Evolutionary conservation across 2,797 vertebrate genomes (phyloP), one percentile per base, ranked within the genome.

Genomic region (Notoglanidium macrostoma): DNA sequence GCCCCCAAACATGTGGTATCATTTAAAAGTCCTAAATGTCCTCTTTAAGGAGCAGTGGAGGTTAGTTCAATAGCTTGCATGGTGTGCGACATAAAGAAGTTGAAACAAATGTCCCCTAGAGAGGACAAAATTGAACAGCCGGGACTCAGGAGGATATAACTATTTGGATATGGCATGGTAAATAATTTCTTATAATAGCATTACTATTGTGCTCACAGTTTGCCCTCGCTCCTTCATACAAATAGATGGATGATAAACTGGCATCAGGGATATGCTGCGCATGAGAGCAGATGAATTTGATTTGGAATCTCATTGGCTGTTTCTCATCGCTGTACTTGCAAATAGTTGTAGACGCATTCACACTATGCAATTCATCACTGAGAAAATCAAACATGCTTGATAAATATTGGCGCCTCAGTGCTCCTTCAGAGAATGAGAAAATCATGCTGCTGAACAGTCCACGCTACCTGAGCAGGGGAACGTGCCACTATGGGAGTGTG

Each of bases 331-430:
- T 32, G 51, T 32, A 55, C 29, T 55, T 78, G 17, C n/a, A 32
- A 55, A 19, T 19, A 78, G 76, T 21, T 21, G n/a, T 29, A 55
- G 73, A 57, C 51, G 9, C 76, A 55, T 78, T 55, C 76, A 21
- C 74, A 19, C 74, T 77, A 44, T 32, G 15, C 26, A 19, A 55
- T 55, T 54, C 76, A 78, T 78, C 15, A 73, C 21, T 46, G 11
- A 26, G 70, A 26, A 73, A 73, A 73, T 73, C 72, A 73, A 46
- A 73, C 70, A 46, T 46, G 68, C 32, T 70, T 14, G 35, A 72
- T 72, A 72, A 72, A 72, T 44, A 72, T 44, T 23, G 68, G 35
- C 19, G 68, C 35, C 35, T 4, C 35, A 17, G 68, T 44, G 35
- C 35, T 32, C 2, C 1, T 77, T 54, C 49, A 77, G 14, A 55